Percentiles rank a stretch among this genome's conserved stretches.
Conservation (phyloP, 2,113 vertebrate species). For the Ramphastos sulfuratus region DNA sequence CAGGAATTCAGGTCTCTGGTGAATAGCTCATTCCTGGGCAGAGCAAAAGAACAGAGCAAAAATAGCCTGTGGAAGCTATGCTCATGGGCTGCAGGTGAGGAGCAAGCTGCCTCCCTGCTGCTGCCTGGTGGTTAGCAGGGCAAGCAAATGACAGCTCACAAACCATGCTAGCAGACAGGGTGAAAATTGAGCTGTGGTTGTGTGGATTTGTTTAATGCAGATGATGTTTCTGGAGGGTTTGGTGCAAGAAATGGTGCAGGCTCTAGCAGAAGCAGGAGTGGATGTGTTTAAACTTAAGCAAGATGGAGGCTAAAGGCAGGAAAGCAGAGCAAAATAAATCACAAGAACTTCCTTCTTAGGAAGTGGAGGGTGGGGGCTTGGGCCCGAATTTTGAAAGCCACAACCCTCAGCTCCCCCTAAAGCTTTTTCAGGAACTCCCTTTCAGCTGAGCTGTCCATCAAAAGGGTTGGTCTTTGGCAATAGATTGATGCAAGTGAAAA, state of each 20-base stretch:
- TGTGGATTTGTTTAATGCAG: not conserved
- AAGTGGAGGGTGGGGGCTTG: not conserved
- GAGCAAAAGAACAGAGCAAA: not conserved
- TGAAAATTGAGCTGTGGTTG: not conserved
- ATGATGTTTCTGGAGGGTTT: not conserved
- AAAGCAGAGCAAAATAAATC: not conserved
- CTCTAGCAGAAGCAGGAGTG: not conserved
- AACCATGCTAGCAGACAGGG: not conserved
- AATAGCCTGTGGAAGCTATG: not conserved
- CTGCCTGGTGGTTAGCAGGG: not conserved
- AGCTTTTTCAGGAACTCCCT: not conserved
- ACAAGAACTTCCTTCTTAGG: not conserved
- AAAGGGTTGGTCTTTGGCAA: not conserved
- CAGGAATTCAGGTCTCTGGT: not conserved
- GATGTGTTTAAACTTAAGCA: not conserved
- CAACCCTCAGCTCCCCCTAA: not conserved
- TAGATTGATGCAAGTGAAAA: conserved; percentile 4
- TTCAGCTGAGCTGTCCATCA: not conserved
- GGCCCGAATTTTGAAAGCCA: not conserved
- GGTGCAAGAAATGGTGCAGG: not conserved
- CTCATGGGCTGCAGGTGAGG: not conserved
- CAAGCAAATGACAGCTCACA: not conserved
- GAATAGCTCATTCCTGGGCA: not conserved
- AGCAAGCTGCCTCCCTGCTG: not conserved
- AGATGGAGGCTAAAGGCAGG: not conserved